Evolutionary conservation across 1,140 invertebrate genomes (phyloP), one percentile per base, ranked within the genome.

Genomic region (Diorhabda sublineata): DNA sequence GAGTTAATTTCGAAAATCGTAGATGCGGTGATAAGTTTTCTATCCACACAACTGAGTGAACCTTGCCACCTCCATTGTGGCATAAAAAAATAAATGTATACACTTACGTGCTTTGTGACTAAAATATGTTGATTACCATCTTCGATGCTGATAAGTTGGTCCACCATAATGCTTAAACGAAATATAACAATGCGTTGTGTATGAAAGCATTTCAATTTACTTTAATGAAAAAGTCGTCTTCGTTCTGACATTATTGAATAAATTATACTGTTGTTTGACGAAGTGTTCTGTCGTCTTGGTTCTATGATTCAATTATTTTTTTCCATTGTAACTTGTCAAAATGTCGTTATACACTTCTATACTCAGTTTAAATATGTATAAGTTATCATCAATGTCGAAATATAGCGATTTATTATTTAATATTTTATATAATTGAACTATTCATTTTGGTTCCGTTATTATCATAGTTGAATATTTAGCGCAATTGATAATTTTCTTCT

Each of bases 61-160:
- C 71, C 72, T 74, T 69, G 68, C 68, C 72, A 67, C 74, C 26
- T 70, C 76, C 72, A 79, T 79, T 78, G 76, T 78, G 75, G 71
- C 73, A 75, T 74, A 76, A 77, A 78, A 52, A 52, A 8, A 52
- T 52, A 52, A 8, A 52, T 52, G 26, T 26, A 26, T 26, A 26
- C 26, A 26, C 26, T 26, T 26, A 26, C 26, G 26, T 7, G 59
- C 59, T 9, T 60, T 60, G 59, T 60, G 42, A 60, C 59, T 26
- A 60, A 60, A 60, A 60, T 60, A 60, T 60, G 59, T 8, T 8
- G 47, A 52, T 52, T 52, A 52, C 47, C 47, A 52, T 52, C 47
- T 52, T 52, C 47, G 47, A 52, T 52, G 47, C 47, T 52, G 47
- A 52, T 52, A 52, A 52, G 47, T 52, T 52, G 47, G 47, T 52